A percentile compares a stretch with the other conserved stretches of the same genome.
Conservation (phyloP, 1,140 invertebrate genomes). For the Drosophila jambulina region DNA sequence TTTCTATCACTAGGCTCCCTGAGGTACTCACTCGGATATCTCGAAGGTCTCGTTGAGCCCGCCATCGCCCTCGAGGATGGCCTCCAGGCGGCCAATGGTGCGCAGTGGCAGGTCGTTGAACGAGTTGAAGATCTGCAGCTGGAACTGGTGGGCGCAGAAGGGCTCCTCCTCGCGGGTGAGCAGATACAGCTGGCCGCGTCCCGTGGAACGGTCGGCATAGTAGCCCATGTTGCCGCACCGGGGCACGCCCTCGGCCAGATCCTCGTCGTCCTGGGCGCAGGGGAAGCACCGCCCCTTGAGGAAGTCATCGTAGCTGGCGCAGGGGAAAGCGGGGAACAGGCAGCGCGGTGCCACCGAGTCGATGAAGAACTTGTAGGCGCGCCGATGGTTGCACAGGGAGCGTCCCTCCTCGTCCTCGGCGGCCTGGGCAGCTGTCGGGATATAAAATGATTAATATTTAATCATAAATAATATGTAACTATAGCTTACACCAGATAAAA, state of each 20-base stretch:
- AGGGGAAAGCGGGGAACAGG: constrained; percentile 95
- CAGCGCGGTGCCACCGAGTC: constrained; percentile 96
- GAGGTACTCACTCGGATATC: constrained; percentile 90
- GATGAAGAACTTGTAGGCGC: constrained; percentile 97
- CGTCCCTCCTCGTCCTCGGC: constrained; percentile 93
- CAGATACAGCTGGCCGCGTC: constrained; percentile 93
- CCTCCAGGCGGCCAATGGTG: constrained; percentile 90
- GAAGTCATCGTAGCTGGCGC: constrained; percentile 94
- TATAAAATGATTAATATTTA: background rate
- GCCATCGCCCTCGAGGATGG: constrained; percentile 92
- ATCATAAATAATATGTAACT: no score
- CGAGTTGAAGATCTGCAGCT: constrained; percentile 92
- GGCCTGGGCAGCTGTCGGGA: constrained; percentile 86
- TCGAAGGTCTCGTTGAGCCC: constrained; percentile 95
- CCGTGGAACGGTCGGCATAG: constrained; percentile 93
- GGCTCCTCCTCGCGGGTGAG: constrained; percentile 96
- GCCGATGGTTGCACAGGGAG: constrained; percentile 95
- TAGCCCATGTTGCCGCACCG: constrained; percentile 97
- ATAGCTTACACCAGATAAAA: constrained; percentile 92
- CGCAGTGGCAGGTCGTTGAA: constrained; percentile 89
- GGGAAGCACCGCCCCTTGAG: constrained; percentile 87
- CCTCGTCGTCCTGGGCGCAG: constrained; percentile 85
- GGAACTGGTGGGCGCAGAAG: constrained; percentile 96
- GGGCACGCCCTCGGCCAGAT: constrained; percentile 85
- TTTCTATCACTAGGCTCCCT: no score